phyloP scores from a whole-genome alignment of 2,888 invertebrate genomes.

The Halictus ligatus region DNA sequence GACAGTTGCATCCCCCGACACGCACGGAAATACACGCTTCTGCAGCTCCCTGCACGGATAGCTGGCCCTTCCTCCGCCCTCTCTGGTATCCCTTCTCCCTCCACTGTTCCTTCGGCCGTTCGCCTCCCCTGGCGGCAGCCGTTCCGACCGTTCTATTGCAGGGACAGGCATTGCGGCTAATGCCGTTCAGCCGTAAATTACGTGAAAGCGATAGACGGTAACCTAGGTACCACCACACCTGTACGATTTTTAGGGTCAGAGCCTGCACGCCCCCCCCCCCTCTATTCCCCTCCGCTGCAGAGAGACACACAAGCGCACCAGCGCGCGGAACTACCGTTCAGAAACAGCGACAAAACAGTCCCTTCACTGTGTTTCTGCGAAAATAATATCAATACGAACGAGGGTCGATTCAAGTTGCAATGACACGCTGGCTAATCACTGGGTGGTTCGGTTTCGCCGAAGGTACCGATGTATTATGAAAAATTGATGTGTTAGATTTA shows the following conservation, averaged over 20 bases:
- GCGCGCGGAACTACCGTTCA: not conserved
- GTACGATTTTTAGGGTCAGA: slow-evolving; percentile 61
- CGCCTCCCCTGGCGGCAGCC: slow-evolving; percentile 14
- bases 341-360: not conserved
- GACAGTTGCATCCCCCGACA: slow-evolving; percentile 61
- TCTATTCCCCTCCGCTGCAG: not conserved
- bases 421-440: not conserved
- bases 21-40: slow-evolving; percentile 64
- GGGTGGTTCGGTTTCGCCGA: not conserved
- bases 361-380: slow-evolving; percentile 3
- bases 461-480: not conserved
- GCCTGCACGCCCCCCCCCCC: not conserved
- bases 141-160: slow-evolving; percentile 74
- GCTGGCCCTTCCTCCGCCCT: slow-evolving; percentile 28
- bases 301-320: not conserved
- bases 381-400: not conserved
- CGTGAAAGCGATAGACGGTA: slow-evolving; percentile 76
- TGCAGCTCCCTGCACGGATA: slow-evolving; percentile 11
- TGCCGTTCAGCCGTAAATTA: slow-evolving; percentile 81
- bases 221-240: slow-evolving; percentile 61
- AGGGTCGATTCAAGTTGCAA: not conserved
- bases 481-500: not conserved
- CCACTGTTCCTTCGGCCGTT: slow-evolving; percentile 7
- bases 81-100: slow-evolving; percentile 40
- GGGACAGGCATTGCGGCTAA: slow-evolving; percentile 79